phyloP scores from a whole-genome alignment of 2,113 vertebrate species.

The Puntigrus tetrazona region DNA sequence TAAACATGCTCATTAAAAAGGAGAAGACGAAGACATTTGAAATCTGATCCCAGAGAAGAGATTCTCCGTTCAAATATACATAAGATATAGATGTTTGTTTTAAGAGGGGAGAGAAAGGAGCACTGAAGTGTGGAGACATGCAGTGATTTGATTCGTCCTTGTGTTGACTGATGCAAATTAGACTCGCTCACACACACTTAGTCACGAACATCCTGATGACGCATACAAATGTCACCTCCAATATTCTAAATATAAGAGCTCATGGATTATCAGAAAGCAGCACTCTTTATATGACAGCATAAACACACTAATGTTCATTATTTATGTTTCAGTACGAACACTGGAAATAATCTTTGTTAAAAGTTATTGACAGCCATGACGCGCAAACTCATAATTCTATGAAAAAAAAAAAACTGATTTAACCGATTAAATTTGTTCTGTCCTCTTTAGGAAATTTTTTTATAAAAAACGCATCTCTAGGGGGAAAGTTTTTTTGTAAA shows the following conservation, averaged over 20 bases:
- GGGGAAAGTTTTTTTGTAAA: neutral
- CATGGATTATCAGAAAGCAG: neutral
- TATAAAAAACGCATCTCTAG: neutral
- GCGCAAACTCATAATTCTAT: neutral
- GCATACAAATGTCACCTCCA: constrained; percentile 53
- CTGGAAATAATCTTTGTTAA: neutral
- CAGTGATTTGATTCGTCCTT: constrained; percentile 25
- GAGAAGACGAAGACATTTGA: neutral
- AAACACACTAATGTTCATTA: neutral
- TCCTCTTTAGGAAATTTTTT: neutral
- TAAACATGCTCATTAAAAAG: neutral
- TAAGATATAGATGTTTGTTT: neutral
- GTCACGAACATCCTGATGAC: neutral
- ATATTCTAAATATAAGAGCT: constrained; percentile 20
- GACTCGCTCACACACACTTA: neutral
- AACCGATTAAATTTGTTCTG: neutral
- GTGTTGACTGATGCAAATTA: constrained; percentile 34
- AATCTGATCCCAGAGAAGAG: neutral
- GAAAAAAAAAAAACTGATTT: neutral
- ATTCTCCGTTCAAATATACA: neutral
- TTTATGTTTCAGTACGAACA: neutral
- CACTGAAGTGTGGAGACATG: constrained; percentile 12
- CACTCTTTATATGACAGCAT: neutral
- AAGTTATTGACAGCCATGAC: neutral
- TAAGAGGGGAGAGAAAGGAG: neutral